Base-by-base conservation (phyloP, 2,113 vertebrate species). In the Gymnogyps californianus region DNA sequence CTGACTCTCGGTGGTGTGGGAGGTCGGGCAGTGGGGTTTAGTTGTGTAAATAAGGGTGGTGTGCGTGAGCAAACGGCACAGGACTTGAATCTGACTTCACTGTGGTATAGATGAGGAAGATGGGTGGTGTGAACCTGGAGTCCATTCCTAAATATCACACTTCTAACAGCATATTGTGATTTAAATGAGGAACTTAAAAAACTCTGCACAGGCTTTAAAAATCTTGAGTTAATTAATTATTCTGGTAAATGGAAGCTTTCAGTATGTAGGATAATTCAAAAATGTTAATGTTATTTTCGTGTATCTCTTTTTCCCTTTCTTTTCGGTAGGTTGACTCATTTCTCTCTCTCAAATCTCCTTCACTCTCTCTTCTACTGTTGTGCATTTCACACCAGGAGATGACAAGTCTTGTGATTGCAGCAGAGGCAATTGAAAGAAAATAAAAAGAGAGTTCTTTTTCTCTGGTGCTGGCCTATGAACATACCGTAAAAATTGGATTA, bases 401-500 rank as follows among this genome's bases (percentile, higher is more conserved):
- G 96, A 96, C 93, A 96, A 96, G 93, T 96, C 96, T 98, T 96
- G 90, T 84, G 92, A 95, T 91, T 94, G 87, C 95, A 83, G 81
- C 91, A 97, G 83, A 97, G 79, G 91, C 91, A 96, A 85, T 90
- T 96, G 93, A 97, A 97, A 97, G 87, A 83, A 97, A 97, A 97
- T 90, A 96, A 92, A 97, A 87, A 65, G 87, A 83, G 95, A 70
- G 88, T 66, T 91, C 95, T 96, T 95, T 89, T 96, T 91, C 86
- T 95, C 69, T 96, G 93, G 89, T 96, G 78, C 90, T 92, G 95
- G 87, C 89, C 96, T 84, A 93, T 78, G 74, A 95, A 95, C 97
- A 87, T 81, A 95, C 94, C 96, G 21, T 98, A 97, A 96, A 93
- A 97, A 91, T 97, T 96, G 97, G 93, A 97, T 97, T 97, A 98